phyloP scores from a whole-genome alignment of 2,113 vertebrate species.

The Rhinopomastus cyanomelas region DNA sequence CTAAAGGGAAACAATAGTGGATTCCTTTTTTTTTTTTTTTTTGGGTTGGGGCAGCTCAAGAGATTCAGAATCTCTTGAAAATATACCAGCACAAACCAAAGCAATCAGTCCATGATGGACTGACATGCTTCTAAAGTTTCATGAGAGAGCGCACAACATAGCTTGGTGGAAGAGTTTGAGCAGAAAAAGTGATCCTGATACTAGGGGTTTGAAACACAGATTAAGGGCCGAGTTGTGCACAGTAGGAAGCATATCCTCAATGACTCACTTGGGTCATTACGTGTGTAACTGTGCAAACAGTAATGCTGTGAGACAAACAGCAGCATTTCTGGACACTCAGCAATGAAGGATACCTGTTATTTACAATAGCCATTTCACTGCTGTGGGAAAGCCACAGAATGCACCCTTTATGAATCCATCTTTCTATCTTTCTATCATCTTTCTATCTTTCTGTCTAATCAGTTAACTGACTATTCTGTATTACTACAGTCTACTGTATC shows the following conservation, averaged over 20 bases:
- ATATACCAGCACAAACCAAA: not conserved
- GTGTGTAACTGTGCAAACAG: not conserved
- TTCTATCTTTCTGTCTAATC: too few relatives aligned
- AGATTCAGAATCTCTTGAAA: not conserved
- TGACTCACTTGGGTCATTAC: not conserved
- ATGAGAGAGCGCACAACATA: not conserved
- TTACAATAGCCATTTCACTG: not conserved
- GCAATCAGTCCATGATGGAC: accelerated
- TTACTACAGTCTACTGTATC: not conserved
- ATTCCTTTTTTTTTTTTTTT: not conserved
- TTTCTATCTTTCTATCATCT: too few relatives aligned
- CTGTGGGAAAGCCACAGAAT: not conserved
- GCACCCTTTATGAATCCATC: not conserved
- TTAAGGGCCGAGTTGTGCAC: not conserved
- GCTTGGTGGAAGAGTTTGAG: not conserved
- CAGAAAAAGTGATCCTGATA: not conserved
- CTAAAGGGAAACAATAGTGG: not conserved
- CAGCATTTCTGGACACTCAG: not conserved
- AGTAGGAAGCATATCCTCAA: not conserved
- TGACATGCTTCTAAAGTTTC: not conserved
- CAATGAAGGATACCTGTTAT: not conserved
- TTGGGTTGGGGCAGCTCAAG: not conserved
- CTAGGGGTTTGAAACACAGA: not conserved
- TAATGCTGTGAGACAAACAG: not conserved
- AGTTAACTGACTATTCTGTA: not conserved